These are phyloP conservation scores for Leptothorax acervorum DNA, from an alignment of 2,888 invertebrate species.

Conservation along the genomic window DNA sequence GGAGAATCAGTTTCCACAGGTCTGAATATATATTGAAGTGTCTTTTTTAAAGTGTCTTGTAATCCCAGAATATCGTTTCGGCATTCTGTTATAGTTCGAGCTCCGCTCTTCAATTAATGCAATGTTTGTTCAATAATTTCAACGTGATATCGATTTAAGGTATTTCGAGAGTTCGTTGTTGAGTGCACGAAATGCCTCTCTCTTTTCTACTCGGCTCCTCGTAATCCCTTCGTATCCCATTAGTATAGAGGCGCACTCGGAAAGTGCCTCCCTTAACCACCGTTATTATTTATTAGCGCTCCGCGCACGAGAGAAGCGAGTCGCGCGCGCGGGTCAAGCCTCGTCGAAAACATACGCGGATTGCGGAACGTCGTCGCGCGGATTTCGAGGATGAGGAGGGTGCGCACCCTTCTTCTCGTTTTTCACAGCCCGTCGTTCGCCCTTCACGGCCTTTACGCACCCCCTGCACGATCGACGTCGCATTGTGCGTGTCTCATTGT, in stretches of 20 bases:
- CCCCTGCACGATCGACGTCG: conserved; percentile 61
- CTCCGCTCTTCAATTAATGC: neutral
- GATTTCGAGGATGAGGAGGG: conserved; percentile 62
- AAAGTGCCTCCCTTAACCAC: conserved; percentile 57
- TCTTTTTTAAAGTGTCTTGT: neutral
- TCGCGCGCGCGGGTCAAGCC: conserved; percentile 72
- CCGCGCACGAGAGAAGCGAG: conserved; percentile 39
- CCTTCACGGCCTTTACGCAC: conserved; percentile 37
- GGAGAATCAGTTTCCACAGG: neutral
- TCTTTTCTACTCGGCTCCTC: neutral
- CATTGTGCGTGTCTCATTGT: conserved; percentile 75
- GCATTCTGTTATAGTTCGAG: neutral
- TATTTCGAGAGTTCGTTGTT: neutral
- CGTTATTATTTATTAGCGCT: conserved; percentile 71
- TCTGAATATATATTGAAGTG: neutral
- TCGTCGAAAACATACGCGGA: conserved; percentile 71
- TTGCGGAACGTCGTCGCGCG: conserved; percentile 63
- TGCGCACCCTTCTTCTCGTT: conserved; percentile 54
- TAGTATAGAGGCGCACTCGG: conserved; percentile 33
- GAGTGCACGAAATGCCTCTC: conserved; percentile 31
- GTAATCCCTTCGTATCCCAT: conserved; percentile 13
- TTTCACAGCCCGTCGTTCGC: conserved; percentile 38
- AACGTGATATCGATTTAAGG: conserved; percentile 21
- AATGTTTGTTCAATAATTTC: conserved; percentile 31
- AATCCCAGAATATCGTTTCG: neutral